phyloP scores from a whole-genome alignment of 1,140 invertebrate genomes.

The Hyles vespertilio region DNA sequence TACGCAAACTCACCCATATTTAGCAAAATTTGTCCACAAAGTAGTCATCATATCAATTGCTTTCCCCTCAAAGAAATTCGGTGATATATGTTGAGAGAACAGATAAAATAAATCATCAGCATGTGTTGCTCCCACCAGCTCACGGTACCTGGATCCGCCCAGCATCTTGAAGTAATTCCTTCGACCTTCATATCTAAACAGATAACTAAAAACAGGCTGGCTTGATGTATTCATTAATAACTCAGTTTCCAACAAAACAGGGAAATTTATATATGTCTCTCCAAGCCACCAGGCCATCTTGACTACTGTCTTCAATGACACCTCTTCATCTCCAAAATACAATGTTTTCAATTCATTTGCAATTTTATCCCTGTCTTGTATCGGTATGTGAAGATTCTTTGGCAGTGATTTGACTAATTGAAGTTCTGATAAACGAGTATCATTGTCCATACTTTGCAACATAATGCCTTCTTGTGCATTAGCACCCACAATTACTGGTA shows the following conservation, averaged over 20 bases:
- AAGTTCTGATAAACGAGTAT: conserved; percentile 34
- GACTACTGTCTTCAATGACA: conserved; percentile 23
- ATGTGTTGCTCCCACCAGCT: conserved; percentile 6
- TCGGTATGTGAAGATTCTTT: conserved; percentile 40
- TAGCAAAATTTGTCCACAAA: conserved; percentile 16
- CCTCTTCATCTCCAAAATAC: conserved; percentile 34
- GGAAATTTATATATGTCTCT: conserved; percentile 41
- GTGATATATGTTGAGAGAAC: conserved; percentile 3
- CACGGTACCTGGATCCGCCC: neutral
- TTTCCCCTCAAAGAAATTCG: conserved; percentile 2
- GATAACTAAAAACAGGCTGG: conserved; percentile 20
- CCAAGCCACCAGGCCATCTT: conserved; percentile 40
- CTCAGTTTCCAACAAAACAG: conserved; percentile 42
- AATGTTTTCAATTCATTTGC: conserved; percentile 27
- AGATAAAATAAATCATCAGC: conserved; percentile 11
- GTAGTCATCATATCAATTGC: conserved; percentile 6
- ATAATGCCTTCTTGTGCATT: conserved; percentile 51
- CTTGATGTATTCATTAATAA: conserved; percentile 37
- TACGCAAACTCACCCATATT: conserved; percentile 9
- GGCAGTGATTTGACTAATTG: conserved; percentile 40
- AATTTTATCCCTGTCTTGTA: conserved; percentile 23
- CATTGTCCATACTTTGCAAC: conserved; percentile 38
- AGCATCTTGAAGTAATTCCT: conserved; percentile 6
- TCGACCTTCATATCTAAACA: conserved; percentile 10
- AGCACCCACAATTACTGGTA: conserved; percentile 51